These are phyloP conservation scores for Silvanus unidentatus DNA, from an alignment of 2,888 invertebrate species.

Conservation along the genomic window DNA sequence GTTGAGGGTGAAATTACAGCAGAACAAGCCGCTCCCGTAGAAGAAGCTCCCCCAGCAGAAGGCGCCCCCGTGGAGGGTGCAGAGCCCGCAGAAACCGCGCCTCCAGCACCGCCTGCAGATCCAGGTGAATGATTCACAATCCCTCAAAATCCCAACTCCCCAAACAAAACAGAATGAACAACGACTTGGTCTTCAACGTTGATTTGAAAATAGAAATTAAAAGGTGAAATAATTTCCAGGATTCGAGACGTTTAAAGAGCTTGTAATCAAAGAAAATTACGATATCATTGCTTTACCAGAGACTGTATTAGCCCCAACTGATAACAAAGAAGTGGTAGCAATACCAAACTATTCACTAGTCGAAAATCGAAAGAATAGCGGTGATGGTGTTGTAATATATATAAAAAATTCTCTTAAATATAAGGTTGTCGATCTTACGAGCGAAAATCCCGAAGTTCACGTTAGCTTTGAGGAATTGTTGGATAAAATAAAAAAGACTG, in stretches of 20 bases:
- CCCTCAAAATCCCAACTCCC: not conserved
- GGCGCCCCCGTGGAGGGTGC: conserved; percentile 34
- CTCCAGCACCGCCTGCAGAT: conserved; percentile 14
- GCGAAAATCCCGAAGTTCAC: conserved; percentile 26
- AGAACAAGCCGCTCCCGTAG: conserved; percentile 38
- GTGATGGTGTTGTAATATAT: conserved; percentile 34
- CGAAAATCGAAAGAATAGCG: conserved; percentile 31
- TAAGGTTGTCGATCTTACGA: conserved; percentile 33
- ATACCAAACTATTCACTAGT: conserved; percentile 35
- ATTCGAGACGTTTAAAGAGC: conserved; percentile 34
- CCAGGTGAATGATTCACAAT: not conserved
- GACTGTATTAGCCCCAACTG: conserved; percentile 32
- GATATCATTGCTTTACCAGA: conserved; percentile 35
- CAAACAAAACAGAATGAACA: no score
- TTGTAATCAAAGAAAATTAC: conserved; percentile 33
- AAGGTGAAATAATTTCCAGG: conserved; percentile 21
- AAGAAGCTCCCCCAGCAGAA: conserved; percentile 28
- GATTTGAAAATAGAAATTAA: not conserved
- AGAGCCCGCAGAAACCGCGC: conserved; percentile 36
- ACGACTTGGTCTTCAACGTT: no score
- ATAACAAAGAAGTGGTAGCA: conserved; percentile 31
- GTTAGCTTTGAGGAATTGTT: conserved; percentile 32
- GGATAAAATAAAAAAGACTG: conserved; percentile 29
- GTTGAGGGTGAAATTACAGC: conserved; percentile 36
- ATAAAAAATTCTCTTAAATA: conserved; percentile 36